Evolutionary conservation across 2,888 invertebrate species (phyloP).

Genomic region (Pristionchus entomophagus): DNA sequence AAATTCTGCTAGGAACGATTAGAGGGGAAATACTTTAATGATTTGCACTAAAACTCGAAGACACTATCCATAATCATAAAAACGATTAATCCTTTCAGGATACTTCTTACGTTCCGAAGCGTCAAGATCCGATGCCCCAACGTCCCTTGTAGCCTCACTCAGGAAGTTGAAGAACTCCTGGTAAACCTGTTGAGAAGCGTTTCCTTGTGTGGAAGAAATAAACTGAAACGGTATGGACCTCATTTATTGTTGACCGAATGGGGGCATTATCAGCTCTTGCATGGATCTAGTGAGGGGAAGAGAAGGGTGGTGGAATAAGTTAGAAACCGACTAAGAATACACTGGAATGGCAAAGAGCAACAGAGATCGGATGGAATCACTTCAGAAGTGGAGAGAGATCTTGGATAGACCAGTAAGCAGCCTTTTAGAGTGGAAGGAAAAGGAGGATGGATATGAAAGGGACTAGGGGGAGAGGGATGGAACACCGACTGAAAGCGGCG

Average conservation of each 20-base stretch:
- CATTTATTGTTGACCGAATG: conserved; percentile 14
- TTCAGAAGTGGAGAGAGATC: conserved; percentile 8
- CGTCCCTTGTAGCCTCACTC: conserved; percentile 55
- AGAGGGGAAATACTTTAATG: too few relatives aligned
- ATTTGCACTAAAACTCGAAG: too few relatives aligned
- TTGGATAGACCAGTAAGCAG: conserved; percentile 21
- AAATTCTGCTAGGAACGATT: too few relatives aligned
- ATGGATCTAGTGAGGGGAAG: conserved; percentile 10
- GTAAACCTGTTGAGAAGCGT: not conserved
- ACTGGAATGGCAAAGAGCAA: not conserved
- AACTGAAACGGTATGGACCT: conserved; percentile 16
- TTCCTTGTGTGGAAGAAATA: too few relatives aligned
- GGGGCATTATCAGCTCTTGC: not conserved
- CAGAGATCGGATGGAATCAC: not conserved
- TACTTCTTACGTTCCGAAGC: conserved; percentile 61
- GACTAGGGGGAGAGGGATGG: not conserved
- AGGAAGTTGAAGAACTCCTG: not conserved
- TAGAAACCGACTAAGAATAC: not conserved
- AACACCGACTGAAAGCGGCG: not conserved
- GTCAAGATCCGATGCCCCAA: conserved; percentile 63
- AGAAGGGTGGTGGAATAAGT: not conserved
- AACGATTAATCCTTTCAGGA: conserved; percentile 46
- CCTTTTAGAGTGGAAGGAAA: not conserved
- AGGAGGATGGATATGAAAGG: not conserved
- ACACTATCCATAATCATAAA: too few relatives aligned